Conservation (phyloP, 1,140 invertebrate species). For the Brachionus rubens region DNA sequence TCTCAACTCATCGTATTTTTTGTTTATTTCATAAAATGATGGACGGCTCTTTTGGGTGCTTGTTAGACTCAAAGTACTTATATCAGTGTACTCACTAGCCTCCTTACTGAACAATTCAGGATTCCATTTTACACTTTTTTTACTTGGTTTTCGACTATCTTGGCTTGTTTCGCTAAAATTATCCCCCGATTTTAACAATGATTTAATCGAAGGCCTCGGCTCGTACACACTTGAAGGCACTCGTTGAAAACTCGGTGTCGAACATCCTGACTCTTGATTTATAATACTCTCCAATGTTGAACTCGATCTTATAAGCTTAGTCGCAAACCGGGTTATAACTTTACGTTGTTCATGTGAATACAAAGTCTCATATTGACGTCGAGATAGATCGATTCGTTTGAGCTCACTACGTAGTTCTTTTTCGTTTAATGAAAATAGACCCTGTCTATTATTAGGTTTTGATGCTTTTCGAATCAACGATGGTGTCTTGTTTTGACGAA, state of each 20-base stretch:
- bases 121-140: slow-evolving; percentile 27
- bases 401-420: slow-evolving; percentile 3
- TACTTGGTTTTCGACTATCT: not conserved
- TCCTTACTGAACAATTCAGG: not conserved
- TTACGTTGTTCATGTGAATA: slow-evolving; percentile 17
- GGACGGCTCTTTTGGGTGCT: not conserved
- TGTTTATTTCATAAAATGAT: slow-evolving; percentile 19
- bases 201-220: not conserved
- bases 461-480: not conserved
- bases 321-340: slow-evolving; percentile 7
- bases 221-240: not conserved
- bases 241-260: not conserved
- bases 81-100: not conserved
- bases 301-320: not conserved
- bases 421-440: not conserved
- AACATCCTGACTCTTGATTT: not conserved
- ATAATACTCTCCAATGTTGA: not conserved
- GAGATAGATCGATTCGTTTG: slow-evolving; percentile 5
- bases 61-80: not conserved
- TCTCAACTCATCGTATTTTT: slow-evolving; percentile 21
- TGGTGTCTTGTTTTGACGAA: not conserved
- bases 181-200: not conserved
- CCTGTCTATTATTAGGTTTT: not conserved
- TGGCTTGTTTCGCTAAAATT: not conserved
- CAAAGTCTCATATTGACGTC: not conserved